A percentile compares a stretch with the other conserved stretches of the same genome.
phyloP scores from a whole-genome alignment of 1,140 invertebrate genomes.

The Argopecten irradians region DNA sequence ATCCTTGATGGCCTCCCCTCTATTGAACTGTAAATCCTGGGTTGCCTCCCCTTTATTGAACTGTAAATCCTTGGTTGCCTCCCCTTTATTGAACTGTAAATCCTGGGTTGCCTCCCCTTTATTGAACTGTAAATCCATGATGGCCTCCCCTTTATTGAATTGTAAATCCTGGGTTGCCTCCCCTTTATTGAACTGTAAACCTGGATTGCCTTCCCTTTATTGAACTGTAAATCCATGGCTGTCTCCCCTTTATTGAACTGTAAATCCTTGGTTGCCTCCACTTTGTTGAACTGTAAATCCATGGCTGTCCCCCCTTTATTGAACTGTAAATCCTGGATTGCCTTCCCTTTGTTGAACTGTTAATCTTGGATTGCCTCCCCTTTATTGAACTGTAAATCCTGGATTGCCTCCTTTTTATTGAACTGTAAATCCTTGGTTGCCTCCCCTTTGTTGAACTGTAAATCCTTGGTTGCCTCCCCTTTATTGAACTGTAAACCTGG shows the following conservation, averaged over 20 bases:
- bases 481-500: no score
- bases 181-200: not conserved
- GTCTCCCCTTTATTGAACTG: no score
- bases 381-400: not conserved
- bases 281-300: not conserved
- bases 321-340: not conserved
- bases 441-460: not conserved
- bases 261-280: not conserved
- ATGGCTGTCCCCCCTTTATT: not conserved
- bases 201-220: not conserved
- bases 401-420: not conserved
- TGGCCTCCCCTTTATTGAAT: not conserved
- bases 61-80: no score
- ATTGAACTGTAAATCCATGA: not conserved
- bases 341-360: not conserved
- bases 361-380: not conserved
- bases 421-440: not conserved
- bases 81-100: no score
- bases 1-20: no score
- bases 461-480: not conserved
- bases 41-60: no score
- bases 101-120: no score
- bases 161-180: not conserved
- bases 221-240: no score
- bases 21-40: no score